Percentiles rank a stretch among this genome's conserved stretches.
Evolutionary conservation across 2,797 vertebrate genomes (phyloP).

Genomic region (Chrosomus eos): DNA sequence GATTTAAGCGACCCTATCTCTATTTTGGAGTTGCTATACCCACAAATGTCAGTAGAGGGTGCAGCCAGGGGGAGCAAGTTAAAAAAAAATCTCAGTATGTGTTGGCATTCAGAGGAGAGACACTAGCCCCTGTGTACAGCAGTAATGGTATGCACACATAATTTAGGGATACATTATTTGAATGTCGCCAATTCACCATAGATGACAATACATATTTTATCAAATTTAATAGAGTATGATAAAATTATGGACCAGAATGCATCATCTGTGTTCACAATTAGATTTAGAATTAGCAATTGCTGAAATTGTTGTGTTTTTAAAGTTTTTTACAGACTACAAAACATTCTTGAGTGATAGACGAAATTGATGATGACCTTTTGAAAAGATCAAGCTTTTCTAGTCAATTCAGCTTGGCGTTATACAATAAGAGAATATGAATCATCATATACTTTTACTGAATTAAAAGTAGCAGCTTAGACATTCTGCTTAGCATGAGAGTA

Average conservation of each 20-base stretch:
- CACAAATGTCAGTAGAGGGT: background rate
- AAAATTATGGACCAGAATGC: too few relatives aligned
- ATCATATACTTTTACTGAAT: background rate
- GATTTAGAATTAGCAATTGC: background rate
- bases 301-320: background rate
- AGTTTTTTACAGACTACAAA: background rate
- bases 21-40: slow-evolving; percentile 30
- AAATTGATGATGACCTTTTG: background rate
- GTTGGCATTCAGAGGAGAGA: background rate
- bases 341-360: background rate
- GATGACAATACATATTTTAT: too few relatives aligned
- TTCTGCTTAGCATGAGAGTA: background rate
- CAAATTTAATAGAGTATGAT: too few relatives aligned
- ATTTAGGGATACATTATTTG: background rate
- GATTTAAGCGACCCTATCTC: background rate
- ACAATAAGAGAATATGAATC: background rate
- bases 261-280: background rate
- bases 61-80: background rate
- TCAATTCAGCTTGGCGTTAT: background rate
- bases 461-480: background rate
- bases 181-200: background rate
- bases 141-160: background rate
- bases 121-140: background rate
- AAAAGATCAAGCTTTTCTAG: background rate
- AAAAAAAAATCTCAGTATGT: background rate